These are phyloP conservation scores for Acanthurus lineatus DNA, from an alignment of 2,797 vertebrate species.

Conservation along the genomic window DNA sequence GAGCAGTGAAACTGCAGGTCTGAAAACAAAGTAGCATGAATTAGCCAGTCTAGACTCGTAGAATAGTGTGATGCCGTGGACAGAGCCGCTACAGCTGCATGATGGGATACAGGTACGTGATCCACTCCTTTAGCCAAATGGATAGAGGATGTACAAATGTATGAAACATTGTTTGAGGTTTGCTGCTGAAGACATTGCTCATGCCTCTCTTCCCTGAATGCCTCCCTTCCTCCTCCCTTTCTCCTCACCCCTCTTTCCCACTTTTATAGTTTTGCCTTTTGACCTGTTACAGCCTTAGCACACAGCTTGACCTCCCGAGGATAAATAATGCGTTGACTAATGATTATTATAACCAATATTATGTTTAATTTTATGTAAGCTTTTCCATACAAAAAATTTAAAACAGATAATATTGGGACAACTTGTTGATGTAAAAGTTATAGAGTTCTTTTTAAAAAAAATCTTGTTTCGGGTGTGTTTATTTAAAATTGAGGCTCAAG, in stretches of 20 bases:
- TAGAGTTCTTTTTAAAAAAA: background rate
- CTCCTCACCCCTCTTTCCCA: slow-evolving; percentile 69
- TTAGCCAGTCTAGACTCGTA: slow-evolving; percentile 69
- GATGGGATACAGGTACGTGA: slow-evolving; percentile 89
- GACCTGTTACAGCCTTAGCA: slow-evolving; percentile 85
- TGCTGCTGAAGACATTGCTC: slow-evolving; percentile 85
- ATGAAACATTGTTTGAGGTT: slow-evolving; percentile 82
- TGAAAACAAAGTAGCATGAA: slow-evolving; percentile 67
- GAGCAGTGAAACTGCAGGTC: slow-evolving; percentile 74
- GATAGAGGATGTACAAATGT: slow-evolving; percentile 83
- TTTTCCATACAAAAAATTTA: slow-evolving; percentile 4
- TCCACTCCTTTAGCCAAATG: slow-evolving; percentile 80
- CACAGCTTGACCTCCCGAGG: slow-evolving; percentile 83
- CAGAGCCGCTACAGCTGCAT: slow-evolving; percentile 85
- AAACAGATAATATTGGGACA: background rate
- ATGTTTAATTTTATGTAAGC: slow-evolving; percentile 8
- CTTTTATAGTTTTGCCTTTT: slow-evolving; percentile 84
- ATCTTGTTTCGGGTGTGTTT: slow-evolving; percentile 1
- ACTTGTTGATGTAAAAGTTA: slow-evolving; percentile 12
- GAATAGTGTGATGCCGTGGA: slow-evolving; percentile 81
- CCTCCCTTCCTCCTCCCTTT: slow-evolving; percentile 70
- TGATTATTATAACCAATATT: background rate
- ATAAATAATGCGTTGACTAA: background rate
- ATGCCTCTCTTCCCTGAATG: slow-evolving; percentile 82
- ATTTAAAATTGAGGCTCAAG: slow-evolving; percentile 75